Conservation (phyloP, 2,888 invertebrate genomes). For the Dolichopus griseipennis region DNA sequence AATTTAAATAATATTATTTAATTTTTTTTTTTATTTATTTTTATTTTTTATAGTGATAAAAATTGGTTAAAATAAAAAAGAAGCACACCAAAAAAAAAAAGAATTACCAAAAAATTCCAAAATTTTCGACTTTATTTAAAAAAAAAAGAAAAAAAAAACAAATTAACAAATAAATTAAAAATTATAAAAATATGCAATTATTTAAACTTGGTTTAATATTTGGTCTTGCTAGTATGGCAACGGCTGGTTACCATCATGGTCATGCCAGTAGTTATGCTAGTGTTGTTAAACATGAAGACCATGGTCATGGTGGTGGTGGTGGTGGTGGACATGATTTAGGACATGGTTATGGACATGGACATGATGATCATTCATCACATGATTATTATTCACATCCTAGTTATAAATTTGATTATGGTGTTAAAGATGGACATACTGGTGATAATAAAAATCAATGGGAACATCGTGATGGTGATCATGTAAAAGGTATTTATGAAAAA, state of each 20-base stretch:
- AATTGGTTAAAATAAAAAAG: no score
- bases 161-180: neutral
- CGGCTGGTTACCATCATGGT: slow-evolving; percentile 14
- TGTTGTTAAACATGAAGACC: slow-evolving; percentile 14
- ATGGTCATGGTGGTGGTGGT: slow-evolving; percentile 8
- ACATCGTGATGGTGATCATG: slow-evolving; percentile 46
- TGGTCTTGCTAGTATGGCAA: slow-evolving; percentile 10
- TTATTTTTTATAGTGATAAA: no score
- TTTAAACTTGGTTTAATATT: neutral
- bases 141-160: neutral
- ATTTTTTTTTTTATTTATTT: no score
- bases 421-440: slow-evolving; percentile 45
- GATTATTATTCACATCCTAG: slow-evolving; percentile 45
- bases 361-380: slow-evolving; percentile 28
- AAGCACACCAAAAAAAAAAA: neutral
- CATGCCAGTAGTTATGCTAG: slow-evolving; percentile 17
- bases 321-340: neutral
- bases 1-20: no score
- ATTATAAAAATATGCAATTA: neutral
- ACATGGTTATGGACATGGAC: slow-evolving; percentile 26
- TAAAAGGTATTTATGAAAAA: slow-evolving; percentile 44
- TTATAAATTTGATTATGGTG: slow-evolving; percentile 45
- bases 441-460: slow-evolving; percentile 47
- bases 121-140: neutral
- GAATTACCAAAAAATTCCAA: neutral